Percentiles rank a stretch among this genome's conserved stretches.
These are phyloP conservation scores for Oceanodroma leucorhoa DNA, from an alignment of 2,797 vertebrate genomes.

Conservation along the genomic window DNA sequence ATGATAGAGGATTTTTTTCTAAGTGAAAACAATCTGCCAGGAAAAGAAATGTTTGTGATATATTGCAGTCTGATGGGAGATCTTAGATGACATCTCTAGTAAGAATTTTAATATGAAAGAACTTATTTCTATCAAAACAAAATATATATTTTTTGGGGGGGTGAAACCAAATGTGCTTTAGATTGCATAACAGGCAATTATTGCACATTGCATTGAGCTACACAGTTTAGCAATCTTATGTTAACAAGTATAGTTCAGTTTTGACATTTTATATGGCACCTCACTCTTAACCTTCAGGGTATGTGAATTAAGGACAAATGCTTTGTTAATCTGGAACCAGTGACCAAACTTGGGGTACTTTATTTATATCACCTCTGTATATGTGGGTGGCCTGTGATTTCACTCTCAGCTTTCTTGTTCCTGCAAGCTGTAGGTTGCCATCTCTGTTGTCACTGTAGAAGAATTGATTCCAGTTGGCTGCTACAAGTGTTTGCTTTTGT, in stretches of 20 bases:
- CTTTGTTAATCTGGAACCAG: not conserved
- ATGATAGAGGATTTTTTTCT: not conserved
- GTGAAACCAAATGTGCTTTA: not conserved
- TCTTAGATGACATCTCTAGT: not conserved
- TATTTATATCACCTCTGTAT: not conserved
- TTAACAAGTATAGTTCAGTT: not conserved
- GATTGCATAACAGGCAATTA: not conserved
- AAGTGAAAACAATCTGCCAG: not conserved
- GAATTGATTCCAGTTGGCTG: constrained; percentile 27
- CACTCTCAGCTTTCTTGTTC: not conserved
- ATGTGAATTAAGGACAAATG: constrained; percentile 11
- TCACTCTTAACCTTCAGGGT: not conserved
- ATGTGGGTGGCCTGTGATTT: not conserved
- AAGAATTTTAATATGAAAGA: not conserved
- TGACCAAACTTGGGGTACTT: not conserved
- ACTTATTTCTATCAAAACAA: not conserved
- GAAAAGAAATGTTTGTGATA: not conserved
- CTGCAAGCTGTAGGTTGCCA: not conserved
- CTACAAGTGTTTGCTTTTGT: constrained; percentile 13
- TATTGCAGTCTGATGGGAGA: not conserved
- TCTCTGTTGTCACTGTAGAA: not conserved
- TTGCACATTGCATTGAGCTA: not conserved
- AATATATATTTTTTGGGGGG: not conserved
- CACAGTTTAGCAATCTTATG: not conserved
- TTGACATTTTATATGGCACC: not conserved